Base-by-base conservation (phyloP, 2,113 vertebrate species). In the Amphiprion ocellaris region DNA sequence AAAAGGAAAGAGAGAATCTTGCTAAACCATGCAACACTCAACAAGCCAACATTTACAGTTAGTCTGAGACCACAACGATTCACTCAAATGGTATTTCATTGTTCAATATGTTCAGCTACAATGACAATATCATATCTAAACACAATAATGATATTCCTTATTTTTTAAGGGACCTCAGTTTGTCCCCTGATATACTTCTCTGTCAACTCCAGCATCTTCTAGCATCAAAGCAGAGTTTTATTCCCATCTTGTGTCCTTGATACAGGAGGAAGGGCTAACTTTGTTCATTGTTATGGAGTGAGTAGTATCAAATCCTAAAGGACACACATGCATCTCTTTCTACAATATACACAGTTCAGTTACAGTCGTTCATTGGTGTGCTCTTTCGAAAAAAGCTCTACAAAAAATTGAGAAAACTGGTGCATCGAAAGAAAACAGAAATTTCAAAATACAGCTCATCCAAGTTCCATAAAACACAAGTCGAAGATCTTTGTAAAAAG, bases 21-120 rank as follows among this genome's bases (percentile, higher is more conserved):
- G 79, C 80, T 89, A 90, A 86, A 92, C 84, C 94, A 94, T 94
- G 94, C 94, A 93, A 91, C 90, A 94, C 84, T 75, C 82, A 93
- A 92, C 91, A 93, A 91, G 87, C 91, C 86, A 74, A 92, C 87
- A 86, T 90, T 63, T 90, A 93, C 89, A 90, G 68, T 91, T 83
- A 90, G 68, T 89, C 83, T 80, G 75, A 77, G 68, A 85, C 85
- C 82, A 88, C 89, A 64, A 89, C 52, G 21, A 63, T 50, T 88
- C 79, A 81, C 71, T 87, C 77, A 79, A 84, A 87, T 82, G 69
- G 72, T 84, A 79, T 81, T 81, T 89, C 89, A 81, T 56, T 69
- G 63, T 73, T 87, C 81, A 83, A 70, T 86, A 90, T 91, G 79
- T 84, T 90, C 84, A 87, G 82, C 85, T 79, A 90, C 88, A 90